phyloP scores from a whole-genome alignment of 2,888 invertebrate genomes.

The Diplazon laetatorius region DNA sequence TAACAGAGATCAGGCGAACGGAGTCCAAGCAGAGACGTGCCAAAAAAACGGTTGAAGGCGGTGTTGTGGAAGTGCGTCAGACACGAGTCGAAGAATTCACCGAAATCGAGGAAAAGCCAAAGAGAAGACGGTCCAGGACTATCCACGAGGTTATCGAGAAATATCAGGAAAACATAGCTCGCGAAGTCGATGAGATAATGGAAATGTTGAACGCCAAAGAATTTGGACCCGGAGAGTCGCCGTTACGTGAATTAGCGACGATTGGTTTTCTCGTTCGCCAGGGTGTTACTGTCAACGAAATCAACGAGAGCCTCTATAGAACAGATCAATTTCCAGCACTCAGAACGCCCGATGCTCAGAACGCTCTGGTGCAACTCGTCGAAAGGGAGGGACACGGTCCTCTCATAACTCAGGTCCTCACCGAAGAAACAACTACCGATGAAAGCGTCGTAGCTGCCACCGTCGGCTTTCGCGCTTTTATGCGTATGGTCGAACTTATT shows the following conservation, averaged over 20 bases:
- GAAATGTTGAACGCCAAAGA: constrained; percentile 90
- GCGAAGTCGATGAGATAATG: constrained; percentile 90
- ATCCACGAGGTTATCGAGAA: constrained; percentile 85
- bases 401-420: constrained; percentile 91
- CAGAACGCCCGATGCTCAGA: constrained; percentile 91
- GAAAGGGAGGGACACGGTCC: constrained; percentile 93
- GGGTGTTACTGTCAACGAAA: constrained; percentile 90
- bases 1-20: constrained; percentile 81
- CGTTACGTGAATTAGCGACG: constrained; percentile 91
- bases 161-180: constrained; percentile 85
- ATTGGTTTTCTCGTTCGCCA: constrained; percentile 90
- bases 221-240: constrained; percentile 91
- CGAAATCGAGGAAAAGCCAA: constrained; percentile 71
- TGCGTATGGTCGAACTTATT: constrained; percentile 92
- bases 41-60: constrained; percentile 73
- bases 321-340: constrained; percentile 91
- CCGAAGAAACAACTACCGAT: constrained; percentile 91
- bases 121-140: constrained; percentile 82
- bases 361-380: constrained; percentile 92
- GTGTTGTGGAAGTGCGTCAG: constrained; percentile 69
- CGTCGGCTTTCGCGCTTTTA: constrained; percentile 92
- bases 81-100: constrained; percentile 66
- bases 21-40: constrained; percentile 77
- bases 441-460: constrained; percentile 91
- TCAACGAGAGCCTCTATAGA: constrained; percentile 89